A percentile compares a stretch with the other conserved stretches of the same genome.
Evolutionary conservation across 2,888 invertebrate genomes (phyloP).

Genomic region (Tetheella fluctuosa): DNA sequence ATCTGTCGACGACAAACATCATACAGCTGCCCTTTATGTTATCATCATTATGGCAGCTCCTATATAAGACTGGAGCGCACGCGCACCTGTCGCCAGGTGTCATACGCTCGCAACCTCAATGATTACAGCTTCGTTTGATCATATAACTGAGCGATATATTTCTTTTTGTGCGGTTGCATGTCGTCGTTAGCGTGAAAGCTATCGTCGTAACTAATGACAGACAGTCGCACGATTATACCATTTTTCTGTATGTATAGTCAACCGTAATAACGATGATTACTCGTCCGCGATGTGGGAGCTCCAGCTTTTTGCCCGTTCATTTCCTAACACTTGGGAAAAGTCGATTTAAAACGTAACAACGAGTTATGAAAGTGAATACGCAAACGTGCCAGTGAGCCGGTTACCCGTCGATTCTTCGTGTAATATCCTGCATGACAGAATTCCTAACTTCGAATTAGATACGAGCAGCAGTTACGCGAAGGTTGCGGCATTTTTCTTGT

Average conservation of each 20-base stretch:
- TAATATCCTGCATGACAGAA: slow-evolving; percentile 67
- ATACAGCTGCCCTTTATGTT: slow-evolving; percentile 76
- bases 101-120: slow-evolving; percentile 27
- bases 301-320: slow-evolving; percentile 68
- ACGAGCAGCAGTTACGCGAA: slow-evolving; percentile 43
- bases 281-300: slow-evolving; percentile 74
- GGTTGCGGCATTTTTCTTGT: slow-evolving; percentile 35
- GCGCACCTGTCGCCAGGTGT: slow-evolving; percentile 80
- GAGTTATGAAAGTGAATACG: slow-evolving; percentile 79
- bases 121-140: slow-evolving; percentile 29
- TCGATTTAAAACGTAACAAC: slow-evolving; percentile 72
- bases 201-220: slow-evolving; percentile 59
- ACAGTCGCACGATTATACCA: slow-evolving; percentile 60
- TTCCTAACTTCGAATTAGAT: slow-evolving; percentile 52
- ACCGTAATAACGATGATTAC: slow-evolving; percentile 67
- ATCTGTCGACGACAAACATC: slow-evolving; percentile 76
- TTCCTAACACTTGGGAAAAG: slow-evolving; percentile 78
- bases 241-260: slow-evolving; percentile 55
- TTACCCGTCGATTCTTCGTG: slow-evolving; percentile 61
- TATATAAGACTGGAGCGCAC: slow-evolving; percentile 50
- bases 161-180: slow-evolving; percentile 54
- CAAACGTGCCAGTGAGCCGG: slow-evolving; percentile 65
- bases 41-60: slow-evolving; percentile 63
- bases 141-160: slow-evolving; percentile 31
- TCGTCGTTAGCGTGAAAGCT: slow-evolving; percentile 66